phyloP scores from a whole-genome alignment of 2,797 vertebrate species.

The Catharus ustulatus region DNA sequence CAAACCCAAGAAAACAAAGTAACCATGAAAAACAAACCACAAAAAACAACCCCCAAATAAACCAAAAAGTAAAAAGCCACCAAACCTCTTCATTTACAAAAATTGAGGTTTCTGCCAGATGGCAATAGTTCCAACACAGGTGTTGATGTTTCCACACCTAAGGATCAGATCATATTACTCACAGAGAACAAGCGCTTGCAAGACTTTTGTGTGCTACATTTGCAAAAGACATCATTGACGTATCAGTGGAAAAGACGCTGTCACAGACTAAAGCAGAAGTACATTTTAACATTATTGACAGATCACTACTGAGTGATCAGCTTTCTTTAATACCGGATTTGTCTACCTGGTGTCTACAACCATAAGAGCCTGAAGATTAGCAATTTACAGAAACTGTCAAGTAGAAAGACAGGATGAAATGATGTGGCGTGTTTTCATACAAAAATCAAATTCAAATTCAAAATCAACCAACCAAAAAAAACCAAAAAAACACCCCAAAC shows the following conservation, averaged over 20 bases:
- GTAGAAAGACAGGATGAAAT: background rate
- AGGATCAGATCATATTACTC: background rate
- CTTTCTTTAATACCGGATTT: background rate
- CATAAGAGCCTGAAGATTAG: background rate
- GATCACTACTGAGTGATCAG: background rate
- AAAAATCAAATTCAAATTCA: background rate
- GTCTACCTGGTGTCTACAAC: background rate
- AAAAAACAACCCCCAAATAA: background rate
- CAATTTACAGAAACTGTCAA: background rate
- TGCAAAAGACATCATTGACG: background rate
- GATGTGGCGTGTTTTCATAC: background rate
- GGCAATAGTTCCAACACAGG: background rate
- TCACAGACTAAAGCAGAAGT: background rate
- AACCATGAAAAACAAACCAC: background rate
- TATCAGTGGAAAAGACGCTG: background rate
- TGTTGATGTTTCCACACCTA: background rate
- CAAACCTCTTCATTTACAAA: background rate
- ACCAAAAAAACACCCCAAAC: background rate
- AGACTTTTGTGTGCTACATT: background rate
- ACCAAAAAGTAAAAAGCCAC: accelerated
- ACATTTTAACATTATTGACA: background rate
- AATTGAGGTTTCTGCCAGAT: background rate
- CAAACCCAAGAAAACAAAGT: background rate
- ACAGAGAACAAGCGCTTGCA: background rate
- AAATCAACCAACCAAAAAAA: background rate